Percentiles rank a stretch among this genome's conserved stretches.
These are phyloP conservation scores for Drosophila melanica DNA, from an alignment of 1,140 invertebrate genomes.

Conservation along the genomic window DNA sequence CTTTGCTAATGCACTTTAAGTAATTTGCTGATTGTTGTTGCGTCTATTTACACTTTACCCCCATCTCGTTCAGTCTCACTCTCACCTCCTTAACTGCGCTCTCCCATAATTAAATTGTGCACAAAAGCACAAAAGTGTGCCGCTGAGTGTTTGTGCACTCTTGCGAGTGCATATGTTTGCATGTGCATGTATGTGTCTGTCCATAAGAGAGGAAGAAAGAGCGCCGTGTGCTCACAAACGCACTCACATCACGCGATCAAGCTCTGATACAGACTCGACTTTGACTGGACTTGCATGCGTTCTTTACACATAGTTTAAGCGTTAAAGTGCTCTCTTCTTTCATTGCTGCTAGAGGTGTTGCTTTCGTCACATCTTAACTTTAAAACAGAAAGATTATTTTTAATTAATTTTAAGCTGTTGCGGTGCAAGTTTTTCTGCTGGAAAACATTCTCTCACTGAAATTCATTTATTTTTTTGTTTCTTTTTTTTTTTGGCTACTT, in stretches of 20 bases:
- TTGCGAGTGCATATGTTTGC: slow-evolving; percentile 34
- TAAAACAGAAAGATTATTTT: slow-evolving; percentile 8
- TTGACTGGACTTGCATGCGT: slow-evolving; percentile 20
- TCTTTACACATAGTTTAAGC: slow-evolving; percentile 46
- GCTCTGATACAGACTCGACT: slow-evolving; percentile 28
- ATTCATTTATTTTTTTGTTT: not conserved
- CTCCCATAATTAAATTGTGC: slow-evolving; percentile 30
- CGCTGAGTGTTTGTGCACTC: slow-evolving; percentile 32
- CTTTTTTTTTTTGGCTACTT: slow-evolving; percentile 36
- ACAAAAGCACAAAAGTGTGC: slow-evolving; percentile 46
- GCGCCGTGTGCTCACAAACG: slow-evolving; percentile 8
- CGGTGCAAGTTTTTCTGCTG: not conserved
- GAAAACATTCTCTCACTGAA: not conserved
- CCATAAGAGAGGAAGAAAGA: slow-evolving; percentile 21
- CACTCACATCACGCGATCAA: slow-evolving; percentile 69
- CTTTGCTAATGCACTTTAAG: slow-evolving; percentile 39
- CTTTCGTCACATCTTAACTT: slow-evolving; percentile 25
- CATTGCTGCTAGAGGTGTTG: slow-evolving; percentile 28
- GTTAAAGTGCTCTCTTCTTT: slow-evolving; percentile 16
- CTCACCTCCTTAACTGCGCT: not conserved
- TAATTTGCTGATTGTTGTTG: slow-evolving; percentile 29
- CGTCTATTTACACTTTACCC: slow-evolving; percentile 29
- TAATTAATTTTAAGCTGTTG: slow-evolving; percentile 16
- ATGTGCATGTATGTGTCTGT: slow-evolving; percentile 40
- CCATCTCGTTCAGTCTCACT: slow-evolving; percentile 46